Base-by-base conservation (phyloP, 1,140 invertebrate species). In the Papilio aristodemus region DNA sequence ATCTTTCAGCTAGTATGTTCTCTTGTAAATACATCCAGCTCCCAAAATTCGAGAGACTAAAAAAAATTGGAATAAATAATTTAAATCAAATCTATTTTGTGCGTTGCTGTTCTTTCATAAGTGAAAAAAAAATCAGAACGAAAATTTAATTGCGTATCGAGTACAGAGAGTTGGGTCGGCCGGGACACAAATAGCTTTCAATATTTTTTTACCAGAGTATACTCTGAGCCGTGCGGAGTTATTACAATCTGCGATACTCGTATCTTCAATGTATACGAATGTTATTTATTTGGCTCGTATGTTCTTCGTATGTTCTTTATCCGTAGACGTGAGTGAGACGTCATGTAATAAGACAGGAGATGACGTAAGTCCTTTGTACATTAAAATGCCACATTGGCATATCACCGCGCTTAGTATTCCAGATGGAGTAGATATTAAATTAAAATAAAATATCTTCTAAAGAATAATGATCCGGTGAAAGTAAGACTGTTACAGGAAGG, bases 91-190 rank as follows among this genome's bases (percentile, higher is more conserved):
- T 50, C 10, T 50, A 14, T 43, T 14, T 41, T 19, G 43, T 10
- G 10, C 43, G 43, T 50, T 19, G 9, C 43, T 46, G 14, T 46
- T 1, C 8, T 19, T 46, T 22, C 46, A 4, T 1, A 1, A 17
- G 17, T 50, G 27, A 50, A 50, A 25, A n/a, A n/a, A 22, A 50
- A 50, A 22, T 9, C 19, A 11, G 22, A 22, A 19, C 5, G 3
- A 54, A 54, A 54, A 54, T 54, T 54, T 54, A 54, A 54, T 54
- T 54, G 46, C 46, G 17, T 54, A 22, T 54, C 19, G 46, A 54
- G 19, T 54, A 50, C 46, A 17, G 46, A 22, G 19, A 25, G 27
- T 32, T 54, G 17, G 43, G 19, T 54, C 10, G 22, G 19, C 22
- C 8, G 43, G 14, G 43, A 46, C 9, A 54, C 19, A 54, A 22